Evolutionary conservation across 37 sponge, comb jelly and placozoan genomes (phyloP), one percentile per base, ranked within the genome.

Genomic region (Sycon ciliatum): DNA sequence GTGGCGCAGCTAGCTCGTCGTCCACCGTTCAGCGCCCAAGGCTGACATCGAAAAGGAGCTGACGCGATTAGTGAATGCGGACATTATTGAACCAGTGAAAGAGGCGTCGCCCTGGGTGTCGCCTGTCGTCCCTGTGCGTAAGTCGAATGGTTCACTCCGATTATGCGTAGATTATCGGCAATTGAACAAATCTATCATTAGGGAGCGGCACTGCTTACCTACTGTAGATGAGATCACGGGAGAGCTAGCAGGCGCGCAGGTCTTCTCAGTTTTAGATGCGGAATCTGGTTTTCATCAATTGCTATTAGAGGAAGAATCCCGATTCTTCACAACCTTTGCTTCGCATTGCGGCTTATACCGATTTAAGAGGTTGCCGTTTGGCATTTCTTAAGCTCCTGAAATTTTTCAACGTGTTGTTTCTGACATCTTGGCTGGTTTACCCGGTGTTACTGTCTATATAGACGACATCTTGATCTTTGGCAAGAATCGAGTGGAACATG

Each of bases 61-160:
- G n/a, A n/a, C n/a, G n/a, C n/a, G n/a, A n/a, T n/a, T n/a, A n/a
- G n/a, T n/a, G n/a, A n/a, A n/a, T n/a, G n/a, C n/a, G n/a, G n/a
- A n/a, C n/a, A n/a, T n/a, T n/a, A n/a, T n/a, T n/a, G n/a, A n/a
- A n/a, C n/a, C n/a, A n/a, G n/a, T n/a, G n/a, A n/a, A n/a, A n/a
- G n/a, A n/a, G n/a, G n/a, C n/a, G n/a, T n/a, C n/a, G n/a, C n/a
- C n/a, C n/a, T n/a, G n/a, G n/a, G n/a, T n/a, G n/a, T n/a, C n/a
- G n/a, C n/a, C n/a, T n/a, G 29, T 69, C 37, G 39, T 69, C 23
- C 70, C 52, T 42, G n/a, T n/a, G n/a, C n/a, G n/a, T n/a, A 69
- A 69, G 70, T 28, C n/a, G 24, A 54, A 69, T 69, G 70, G 53
- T 36, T 69, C 53, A 3, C 33, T 42, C 4, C 13, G 53, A 40